These are phyloP conservation scores for Aphidius ervi DNA, from an alignment of 1,140 invertebrate species.

Conservation along the genomic window DNA sequence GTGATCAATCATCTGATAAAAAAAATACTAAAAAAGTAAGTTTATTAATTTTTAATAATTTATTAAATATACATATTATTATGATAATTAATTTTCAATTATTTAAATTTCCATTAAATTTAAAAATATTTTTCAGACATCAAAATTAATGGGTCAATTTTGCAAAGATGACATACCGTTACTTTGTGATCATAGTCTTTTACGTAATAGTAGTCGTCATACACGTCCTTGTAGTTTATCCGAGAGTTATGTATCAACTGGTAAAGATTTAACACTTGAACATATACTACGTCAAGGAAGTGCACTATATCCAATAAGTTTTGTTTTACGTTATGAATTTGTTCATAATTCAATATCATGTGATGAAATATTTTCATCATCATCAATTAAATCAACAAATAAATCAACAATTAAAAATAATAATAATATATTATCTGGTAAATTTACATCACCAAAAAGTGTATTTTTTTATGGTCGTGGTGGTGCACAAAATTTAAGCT, in stretches of 20 bases:
- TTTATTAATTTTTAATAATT: background rate
- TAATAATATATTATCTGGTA: slow-evolving; percentile 50
- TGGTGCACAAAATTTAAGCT: slow-evolving; percentile 69
- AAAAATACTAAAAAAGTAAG: slow-evolving; percentile 39
- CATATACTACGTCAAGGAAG: slow-evolving; percentile 72
- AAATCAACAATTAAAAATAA: slow-evolving; percentile 11
- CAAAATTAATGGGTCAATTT: slow-evolving; percentile 67
- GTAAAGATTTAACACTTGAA: slow-evolving; percentile 67
- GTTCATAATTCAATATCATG: slow-evolving; percentile 60
- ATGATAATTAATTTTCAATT: too few relatives aligned
- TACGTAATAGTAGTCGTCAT: slow-evolving; percentile 69
- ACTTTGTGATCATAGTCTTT: slow-evolving; percentile 69
- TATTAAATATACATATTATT: too few relatives aligned
- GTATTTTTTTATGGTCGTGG: slow-evolving; percentile 80
- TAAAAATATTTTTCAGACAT: slow-evolving; percentile 40
- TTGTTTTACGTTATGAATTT: slow-evolving; percentile 76
- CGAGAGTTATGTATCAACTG: slow-evolving; percentile 74
- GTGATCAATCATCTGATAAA: slow-evolving; percentile 54
- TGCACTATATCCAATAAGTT: slow-evolving; percentile 72
- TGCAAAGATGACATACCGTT: slow-evolving; percentile 71
- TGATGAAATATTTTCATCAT: slow-evolving; percentile 56
- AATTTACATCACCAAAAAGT: slow-evolving; percentile 71
- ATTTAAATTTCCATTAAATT: too few relatives aligned
- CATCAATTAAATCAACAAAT: slow-evolving; percentile 26
- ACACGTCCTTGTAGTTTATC: slow-evolving; percentile 69